Base-by-base conservation (phyloP, 2,888 invertebrate species). In the Plagodis pulveraria region DNA sequence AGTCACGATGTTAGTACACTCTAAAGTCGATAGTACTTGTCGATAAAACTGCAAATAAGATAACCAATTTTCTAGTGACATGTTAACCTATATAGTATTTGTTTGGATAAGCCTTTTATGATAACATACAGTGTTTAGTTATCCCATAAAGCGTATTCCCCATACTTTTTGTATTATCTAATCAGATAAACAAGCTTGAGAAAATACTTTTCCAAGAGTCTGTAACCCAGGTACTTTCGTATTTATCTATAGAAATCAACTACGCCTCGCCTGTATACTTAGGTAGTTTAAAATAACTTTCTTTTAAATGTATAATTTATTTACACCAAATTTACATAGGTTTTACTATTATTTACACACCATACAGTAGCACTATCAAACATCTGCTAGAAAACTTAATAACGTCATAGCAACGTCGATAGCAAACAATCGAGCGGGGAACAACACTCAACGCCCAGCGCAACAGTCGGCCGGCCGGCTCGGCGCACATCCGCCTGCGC, bases 401-500 rank as follows among this genome's bases (percentile, higher is more conserved):
- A 40, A 64, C 62, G 63, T 68, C 69, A 78, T 74, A 72, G 65
- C 69, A 77, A 76, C 71, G 70, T 83, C 81, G 84, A 82, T 74
- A 63, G 67, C 73, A 74, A 83, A 82, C 76, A 80, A 78, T 84
- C 82, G 82, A 80, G 74, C 72, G 70, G 64, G 72, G 80, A 71
- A 77, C 89, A 86, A 68, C 90, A 87, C 89, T 89, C 72, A 67
- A 58, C 60, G 56, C 71, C 67, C 72, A 74, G 80, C 86, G 81
- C 83, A 83, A 79, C 83, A 86, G 83, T 86, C 83, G 80, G 72
- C 83, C 79, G 82, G 84, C 83, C 86, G 86, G 88, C 85, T 81
- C 83, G 79, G 82, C 82, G 86, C 91, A 91, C 89, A 92, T 92
- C 91, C 91, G 91, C 84, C 85, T 89, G 89, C 84, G 87, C 85